Evolutionary conservation across 2,888 invertebrate species (phyloP).

Genomic region (Balanococcus diminutus): DNA sequence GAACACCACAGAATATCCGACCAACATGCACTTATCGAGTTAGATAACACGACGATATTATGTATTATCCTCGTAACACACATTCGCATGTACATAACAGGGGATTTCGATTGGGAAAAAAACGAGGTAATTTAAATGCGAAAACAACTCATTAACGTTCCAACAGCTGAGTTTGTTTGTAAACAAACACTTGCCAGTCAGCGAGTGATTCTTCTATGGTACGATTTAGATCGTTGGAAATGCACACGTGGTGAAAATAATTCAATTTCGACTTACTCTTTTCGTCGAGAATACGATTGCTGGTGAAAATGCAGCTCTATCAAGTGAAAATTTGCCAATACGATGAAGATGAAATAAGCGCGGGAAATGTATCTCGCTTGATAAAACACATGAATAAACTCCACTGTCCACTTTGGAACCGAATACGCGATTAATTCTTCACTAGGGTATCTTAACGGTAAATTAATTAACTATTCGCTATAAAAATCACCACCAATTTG

Average conservation of each 20-base stretch:
- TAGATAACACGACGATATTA: too few species aligned
- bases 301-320: neutral
- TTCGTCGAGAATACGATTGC: neutral
- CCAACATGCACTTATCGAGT: neutral
- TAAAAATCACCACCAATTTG: neutral
- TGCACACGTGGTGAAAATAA: neutral
- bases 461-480: neutral
- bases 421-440: neutral
- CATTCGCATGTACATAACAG: neutral
- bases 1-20: neutral
- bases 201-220: neutral
- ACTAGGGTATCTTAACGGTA: neutral
- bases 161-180: constrained; percentile 4
- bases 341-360: neutral
- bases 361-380: neutral
- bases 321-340: neutral
- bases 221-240: neutral
- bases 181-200: neutral
- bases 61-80: neutral
- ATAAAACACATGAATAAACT: neutral
- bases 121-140: neutral
- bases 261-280: neutral
- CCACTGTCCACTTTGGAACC: too few species aligned
- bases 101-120: constrained; percentile 1
- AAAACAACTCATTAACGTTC: neutral